Base-by-base conservation (phyloP, 2,797 vertebrate genomes). In the Apogon talboti region DNA sequence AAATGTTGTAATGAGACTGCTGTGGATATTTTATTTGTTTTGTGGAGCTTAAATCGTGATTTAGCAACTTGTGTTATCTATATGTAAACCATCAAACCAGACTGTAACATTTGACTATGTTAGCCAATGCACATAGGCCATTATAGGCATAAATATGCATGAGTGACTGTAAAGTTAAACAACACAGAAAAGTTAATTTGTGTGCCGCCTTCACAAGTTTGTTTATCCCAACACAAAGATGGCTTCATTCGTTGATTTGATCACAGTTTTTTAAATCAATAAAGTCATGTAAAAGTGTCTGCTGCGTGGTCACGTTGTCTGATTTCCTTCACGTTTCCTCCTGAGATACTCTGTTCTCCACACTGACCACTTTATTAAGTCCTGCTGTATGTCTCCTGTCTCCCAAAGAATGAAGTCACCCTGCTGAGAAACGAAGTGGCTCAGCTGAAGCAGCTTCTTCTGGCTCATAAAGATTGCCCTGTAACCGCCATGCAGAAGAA, bases 381-480 rank as follows among this genome's bases (percentile, higher is more conserved):
- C 58, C 64, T 62, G 63, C 65, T 71, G 82, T 95, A 91, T 93
- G 87, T 91, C 76, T 93, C 64, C 69, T 71, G 67, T 82, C 86
- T 89, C 85, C 90, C 92, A 81, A 90, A 99, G 98, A 99, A 87
- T 89, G 96, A 99, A 96, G 98, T 99, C 93, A 96, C 96, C 94
- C 95, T 98, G 94, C 96, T 99, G 96, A 96, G 97, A 94, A 98
- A 95, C 92, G 97, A 99, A 95, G 98, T 99, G 94, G 96, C 97
- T 86, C 98, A 98, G 94, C 96, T 99, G 94, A 99, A 99, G 94
- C 98, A 98, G 95, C 97, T 99, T 92, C 95, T 99, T 90, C 95
- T 99, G 95, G 96, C 98, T 96, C 97, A 99, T 96, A 99, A 98
- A 96, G 97, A 99, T 95, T 99, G 98, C 94, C 98, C 98, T 89